phyloP scores from a whole-genome alignment of 2,113 vertebrate species.

The Engraulis encrasicolus region DNA sequence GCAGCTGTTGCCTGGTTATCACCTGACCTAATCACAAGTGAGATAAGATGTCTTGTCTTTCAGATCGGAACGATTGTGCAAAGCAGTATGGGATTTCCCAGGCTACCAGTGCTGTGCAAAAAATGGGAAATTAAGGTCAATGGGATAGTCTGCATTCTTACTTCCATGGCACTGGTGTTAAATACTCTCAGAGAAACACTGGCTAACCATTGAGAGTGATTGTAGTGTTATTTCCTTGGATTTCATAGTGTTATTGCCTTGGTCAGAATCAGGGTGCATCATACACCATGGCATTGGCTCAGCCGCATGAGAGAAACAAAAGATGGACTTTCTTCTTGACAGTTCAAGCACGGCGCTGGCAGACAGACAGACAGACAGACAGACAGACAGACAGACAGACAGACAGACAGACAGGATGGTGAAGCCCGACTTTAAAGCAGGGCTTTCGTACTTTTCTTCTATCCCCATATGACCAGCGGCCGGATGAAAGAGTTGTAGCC shows the following conservation, averaged over 20 bases:
- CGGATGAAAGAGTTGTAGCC: neutral
- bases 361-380: no score
- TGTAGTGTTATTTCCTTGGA: neutral
- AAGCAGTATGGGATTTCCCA: no score
- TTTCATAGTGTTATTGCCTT: neutral
- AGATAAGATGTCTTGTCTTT: no score
- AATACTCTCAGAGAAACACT: neutral
- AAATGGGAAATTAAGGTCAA: no score
- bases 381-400: no score
- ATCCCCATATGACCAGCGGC: neutral
- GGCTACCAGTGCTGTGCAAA: no score
- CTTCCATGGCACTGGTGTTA: neutral
- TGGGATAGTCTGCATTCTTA: no score
- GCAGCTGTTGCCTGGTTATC: no score
- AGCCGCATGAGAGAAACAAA: neutral
- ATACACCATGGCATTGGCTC: neutral
- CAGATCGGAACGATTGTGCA: no score
- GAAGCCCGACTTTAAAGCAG: neutral
- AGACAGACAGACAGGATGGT: neutral
- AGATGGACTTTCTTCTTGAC: slow-evolving; percentile 11
- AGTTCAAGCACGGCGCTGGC: neutral
- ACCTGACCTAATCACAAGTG: no score
- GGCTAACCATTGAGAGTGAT: neutral
- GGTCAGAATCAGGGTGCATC: no score
- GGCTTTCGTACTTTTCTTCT: neutral